Conservation (phyloP, 2,797 vertebrate species). For the Scyliorhinus canicula region DNA sequence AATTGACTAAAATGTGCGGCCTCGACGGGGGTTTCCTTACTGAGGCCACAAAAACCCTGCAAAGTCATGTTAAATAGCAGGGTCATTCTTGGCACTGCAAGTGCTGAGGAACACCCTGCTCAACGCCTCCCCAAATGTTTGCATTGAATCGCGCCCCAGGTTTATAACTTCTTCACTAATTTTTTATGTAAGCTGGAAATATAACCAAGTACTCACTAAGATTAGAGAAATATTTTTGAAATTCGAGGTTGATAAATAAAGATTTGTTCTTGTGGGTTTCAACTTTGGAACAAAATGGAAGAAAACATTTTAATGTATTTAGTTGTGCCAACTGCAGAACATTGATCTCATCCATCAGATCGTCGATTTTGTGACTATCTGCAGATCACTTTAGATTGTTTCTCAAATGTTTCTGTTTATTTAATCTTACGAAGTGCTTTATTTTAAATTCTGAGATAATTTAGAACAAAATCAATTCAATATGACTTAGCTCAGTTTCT, state of each 20-base stretch:
- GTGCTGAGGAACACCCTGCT: too few relatives aligned
- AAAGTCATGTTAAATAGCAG: too few relatives aligned
- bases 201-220: neutral
- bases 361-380: neutral
- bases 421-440: neutral
- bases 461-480: neutral
- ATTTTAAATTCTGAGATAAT: neutral
- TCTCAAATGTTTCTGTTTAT: neutral
- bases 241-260: neutral
- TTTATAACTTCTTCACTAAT: neutral
- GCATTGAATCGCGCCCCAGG: too few relatives aligned
- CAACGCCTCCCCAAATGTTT: too few relatives aligned
- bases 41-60: too few relatives aligned
- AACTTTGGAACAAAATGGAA: neutral
- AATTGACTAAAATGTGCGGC: too few relatives aligned
- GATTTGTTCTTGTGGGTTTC: neutral
- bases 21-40: too few relatives aligned
- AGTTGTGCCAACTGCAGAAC: neutral
- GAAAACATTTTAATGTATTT: neutral
- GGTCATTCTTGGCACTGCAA: too few relatives aligned
- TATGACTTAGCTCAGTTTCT: neutral
- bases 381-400: neutral
- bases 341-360: neutral
- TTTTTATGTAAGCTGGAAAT: neutral
- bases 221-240: neutral